phyloP scores from a whole-genome alignment of 2,113 vertebrate genomes.

The Lipophrys pholis region DNA sequence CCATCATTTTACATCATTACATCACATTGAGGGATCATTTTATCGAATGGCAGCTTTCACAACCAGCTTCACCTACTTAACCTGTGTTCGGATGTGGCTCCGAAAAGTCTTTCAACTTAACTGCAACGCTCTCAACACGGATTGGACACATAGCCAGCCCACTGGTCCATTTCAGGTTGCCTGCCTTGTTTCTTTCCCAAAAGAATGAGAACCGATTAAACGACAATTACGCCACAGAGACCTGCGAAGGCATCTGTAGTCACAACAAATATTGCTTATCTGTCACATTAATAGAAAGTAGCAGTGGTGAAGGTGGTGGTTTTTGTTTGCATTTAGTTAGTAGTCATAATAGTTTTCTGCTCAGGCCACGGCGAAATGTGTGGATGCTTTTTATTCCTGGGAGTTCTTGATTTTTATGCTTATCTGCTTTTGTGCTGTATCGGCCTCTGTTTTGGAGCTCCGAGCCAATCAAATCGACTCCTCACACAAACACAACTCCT shows the following conservation, averaged over 20 bases:
- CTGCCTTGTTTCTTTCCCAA: not conserved
- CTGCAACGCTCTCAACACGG: not conserved
- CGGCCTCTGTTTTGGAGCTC: not conserved
- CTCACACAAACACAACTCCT: constrained; percentile 7
- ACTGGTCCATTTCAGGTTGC: not conserved
- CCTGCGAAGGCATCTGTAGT: not conserved
- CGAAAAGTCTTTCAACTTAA: constrained; percentile 10
- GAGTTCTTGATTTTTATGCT: not conserved
- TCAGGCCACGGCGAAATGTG: not conserved
- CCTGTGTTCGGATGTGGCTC: not conserved
- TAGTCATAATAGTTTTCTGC: too few relatives aligned
- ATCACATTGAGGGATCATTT: constrained; percentile 50
- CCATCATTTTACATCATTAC: constrained; percentile 61
- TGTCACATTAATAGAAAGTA: not conserved
- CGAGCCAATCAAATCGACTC: not conserved
- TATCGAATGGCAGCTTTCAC: constrained; percentile 45
- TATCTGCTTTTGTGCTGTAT: not conserved
- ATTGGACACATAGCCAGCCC: not conserved
- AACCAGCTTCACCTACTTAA: constrained; percentile 39
- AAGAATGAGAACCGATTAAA: not conserved
- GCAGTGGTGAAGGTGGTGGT: not conserved
- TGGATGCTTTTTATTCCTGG: not conserved
- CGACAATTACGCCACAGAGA: not conserved
- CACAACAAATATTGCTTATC: not conserved
- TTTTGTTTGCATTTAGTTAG: not conserved